Evolutionary conservation across 53 echinoderm and acorn worm genomes (phyloP), one percentile per base, ranked within the genome.

Genomic region (Paracentrotus lividus): DNA sequence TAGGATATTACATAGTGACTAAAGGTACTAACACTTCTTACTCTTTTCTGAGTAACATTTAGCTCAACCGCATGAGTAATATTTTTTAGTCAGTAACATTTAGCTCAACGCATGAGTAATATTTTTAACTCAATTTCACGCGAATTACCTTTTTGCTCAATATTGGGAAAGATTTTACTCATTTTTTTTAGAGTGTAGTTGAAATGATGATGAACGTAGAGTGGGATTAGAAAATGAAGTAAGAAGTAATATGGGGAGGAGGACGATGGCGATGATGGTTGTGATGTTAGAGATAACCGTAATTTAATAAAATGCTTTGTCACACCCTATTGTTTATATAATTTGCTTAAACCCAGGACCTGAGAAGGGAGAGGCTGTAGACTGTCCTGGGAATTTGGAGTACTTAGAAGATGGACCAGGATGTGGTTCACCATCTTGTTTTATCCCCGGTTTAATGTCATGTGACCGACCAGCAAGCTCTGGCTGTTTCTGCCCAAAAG

Each of bases 401-500:
- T 88, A 60, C 26, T 56, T 59, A 33, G 42, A 88, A 40, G 65
- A 55, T 8, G 88, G 88, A 4, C 65, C 64, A 16, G 88, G 88
- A 3, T 88, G 88, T 40, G 88, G 88, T 20, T 88, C 88, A 43
- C 88, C 60, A 43, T 88, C 88, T 5, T 88, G 88, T 40, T 58
- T 61, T 33, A 88, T 88, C 24, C 88, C 88, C 21, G 64, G 40
- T 1, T 8, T 21, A 8, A 59, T 88, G 40, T n/a, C 60, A 15
- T 88, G 88, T 24, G 42, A 58, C 2, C 21, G 88, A 42, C 8
- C 88, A 6, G 61, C 88, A 3, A 88, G 88, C 43, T 20, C 88
- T 8, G 88, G 88, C 24, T 88, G 88, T 43, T 88, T 88, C 64
- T 88, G 88, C 43, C 88, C 88, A 13, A 56, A 88, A 40, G 88